Conservation (phyloP, 2,797 vertebrate genomes). For the Galagoides demidoff region DNA sequence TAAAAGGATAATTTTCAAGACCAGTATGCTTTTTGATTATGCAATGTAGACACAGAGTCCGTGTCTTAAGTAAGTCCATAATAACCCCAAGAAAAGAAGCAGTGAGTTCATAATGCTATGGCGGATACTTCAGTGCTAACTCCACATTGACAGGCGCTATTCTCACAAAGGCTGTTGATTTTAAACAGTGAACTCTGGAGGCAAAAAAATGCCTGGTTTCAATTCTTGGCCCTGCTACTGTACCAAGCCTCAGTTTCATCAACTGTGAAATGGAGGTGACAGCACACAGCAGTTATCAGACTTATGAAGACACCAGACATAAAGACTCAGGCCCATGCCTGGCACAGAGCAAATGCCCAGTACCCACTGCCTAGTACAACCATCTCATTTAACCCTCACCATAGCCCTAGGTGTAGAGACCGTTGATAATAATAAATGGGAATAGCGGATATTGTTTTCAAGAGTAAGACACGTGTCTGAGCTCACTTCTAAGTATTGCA, state of each 20-base stretch:
- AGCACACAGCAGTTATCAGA: neutral
- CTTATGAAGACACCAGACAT: neutral
- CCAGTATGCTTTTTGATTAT: neutral
- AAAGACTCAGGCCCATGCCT: neutral
- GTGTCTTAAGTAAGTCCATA: too few relatives aligned
- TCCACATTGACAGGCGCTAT: neutral
- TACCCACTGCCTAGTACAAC: neutral
- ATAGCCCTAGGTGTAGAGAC: neutral
- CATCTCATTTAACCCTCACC: neutral
- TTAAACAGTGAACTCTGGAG: neutral
- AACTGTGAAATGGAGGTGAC: neutral
- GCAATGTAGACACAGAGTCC: neutral
- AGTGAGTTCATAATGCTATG: neutral
- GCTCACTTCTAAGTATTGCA: neutral
- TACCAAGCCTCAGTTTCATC: neutral
- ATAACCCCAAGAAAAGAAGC: neutral
- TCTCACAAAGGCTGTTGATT: fast-evolving
- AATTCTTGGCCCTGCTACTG: neutral
- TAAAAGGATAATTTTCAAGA: neutral
- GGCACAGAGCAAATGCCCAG: neutral
- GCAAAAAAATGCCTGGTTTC: neutral
- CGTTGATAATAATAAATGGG: neutral
- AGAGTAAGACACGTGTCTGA: neutral
- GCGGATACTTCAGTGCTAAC: neutral
- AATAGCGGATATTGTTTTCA: neutral